Percentiles rank a stretch among this genome's conserved stretches.
Conservation (phyloP, 1,140 invertebrate genomes). For the Papilio glaucus region DNA sequence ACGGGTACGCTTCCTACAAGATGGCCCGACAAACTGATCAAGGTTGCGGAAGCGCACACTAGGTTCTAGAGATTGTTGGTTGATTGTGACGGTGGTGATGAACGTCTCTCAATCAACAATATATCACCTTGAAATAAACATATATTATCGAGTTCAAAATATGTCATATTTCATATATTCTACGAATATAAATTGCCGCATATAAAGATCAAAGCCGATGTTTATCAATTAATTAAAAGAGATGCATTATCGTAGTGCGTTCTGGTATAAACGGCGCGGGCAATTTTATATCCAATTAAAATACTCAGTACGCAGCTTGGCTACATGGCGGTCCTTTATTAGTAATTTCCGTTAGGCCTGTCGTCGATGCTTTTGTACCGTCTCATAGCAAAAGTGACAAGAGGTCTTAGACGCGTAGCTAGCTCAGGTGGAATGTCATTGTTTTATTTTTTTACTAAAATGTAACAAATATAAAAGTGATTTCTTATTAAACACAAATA, state of each 20-base stretch:
- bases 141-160: too few species aligned
- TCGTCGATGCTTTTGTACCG: constrained; percentile 2
- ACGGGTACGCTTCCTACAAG: too few species aligned
- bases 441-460: not conserved
- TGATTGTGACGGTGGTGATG: too few species aligned
- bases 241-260: not conserved
- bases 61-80: too few species aligned
- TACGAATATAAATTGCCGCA: not conserved
- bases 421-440: not conserved
- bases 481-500: too few species aligned
- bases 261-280: constrained; percentile 1
- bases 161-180: not conserved
- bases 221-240: constrained; percentile 21
- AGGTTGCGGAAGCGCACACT: too few species aligned
- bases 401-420: not conserved
- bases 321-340: constrained; percentile 29
- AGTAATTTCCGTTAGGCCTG: constrained; percentile 28
- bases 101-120: too few species aligned
- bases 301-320: constrained; percentile 19
- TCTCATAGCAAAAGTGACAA: not conserved
- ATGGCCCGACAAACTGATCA: too few species aligned
- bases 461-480: too few species aligned
- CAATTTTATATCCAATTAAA: constrained; percentile 38
- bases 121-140: too few species aligned
- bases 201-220: not conserved